A percentile compares a stretch with the other conserved stretches of the same genome.
These are phyloP conservation scores for Lordiphosa fenestrarum DNA, from an alignment of 2,888 invertebrate species.

Conservation along the genomic window DNA sequence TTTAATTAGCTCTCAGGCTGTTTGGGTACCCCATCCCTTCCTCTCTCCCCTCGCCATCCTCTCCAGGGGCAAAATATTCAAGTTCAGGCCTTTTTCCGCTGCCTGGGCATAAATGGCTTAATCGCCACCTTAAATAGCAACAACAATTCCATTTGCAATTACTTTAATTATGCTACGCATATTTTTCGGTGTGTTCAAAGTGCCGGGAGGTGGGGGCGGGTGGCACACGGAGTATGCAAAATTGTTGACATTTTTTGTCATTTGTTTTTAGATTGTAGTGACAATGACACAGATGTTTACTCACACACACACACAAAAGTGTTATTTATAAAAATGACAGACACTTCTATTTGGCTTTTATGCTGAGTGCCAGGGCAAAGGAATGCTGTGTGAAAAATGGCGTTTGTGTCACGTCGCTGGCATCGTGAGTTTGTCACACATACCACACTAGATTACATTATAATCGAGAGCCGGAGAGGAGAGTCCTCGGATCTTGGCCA, in stretches of 20 bases:
- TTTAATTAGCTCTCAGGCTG: constrained; percentile 50
- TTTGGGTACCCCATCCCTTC: background rate
- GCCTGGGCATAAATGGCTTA: constrained; percentile 71
- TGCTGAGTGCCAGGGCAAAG: constrained; percentile 8
- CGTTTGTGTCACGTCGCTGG: constrained; percentile 64
- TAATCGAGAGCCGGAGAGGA: constrained; percentile 64
- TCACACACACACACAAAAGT: constrained; percentile 40
- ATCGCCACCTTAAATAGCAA: constrained; percentile 42
- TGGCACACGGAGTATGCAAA: constrained; percentile 49
- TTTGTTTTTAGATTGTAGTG: constrained; percentile 68
- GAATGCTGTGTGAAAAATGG: constrained; percentile 58
- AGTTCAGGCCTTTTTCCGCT: constrained; percentile 58
- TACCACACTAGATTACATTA: constrained; percentile 76
- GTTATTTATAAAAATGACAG: constrained; percentile 75
- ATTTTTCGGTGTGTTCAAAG: constrained; percentile 2
- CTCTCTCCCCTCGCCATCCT: background rate
- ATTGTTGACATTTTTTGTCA: constrained; percentile 71
- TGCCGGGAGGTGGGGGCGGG: constrained; percentile 36
- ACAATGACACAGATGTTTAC: constrained; percentile 66
- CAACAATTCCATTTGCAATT: constrained; percentile 61
- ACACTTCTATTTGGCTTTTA: constrained; percentile 69
- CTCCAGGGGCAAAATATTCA: constrained; percentile 23
- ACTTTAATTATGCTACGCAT: constrained; percentile 54
- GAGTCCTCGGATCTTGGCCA: constrained; percentile 44
- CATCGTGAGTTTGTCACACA: constrained; percentile 66